Base-by-base conservation (phyloP, 1,140 invertebrate genomes). In the Macrotrachela quadricornifera region DNA sequence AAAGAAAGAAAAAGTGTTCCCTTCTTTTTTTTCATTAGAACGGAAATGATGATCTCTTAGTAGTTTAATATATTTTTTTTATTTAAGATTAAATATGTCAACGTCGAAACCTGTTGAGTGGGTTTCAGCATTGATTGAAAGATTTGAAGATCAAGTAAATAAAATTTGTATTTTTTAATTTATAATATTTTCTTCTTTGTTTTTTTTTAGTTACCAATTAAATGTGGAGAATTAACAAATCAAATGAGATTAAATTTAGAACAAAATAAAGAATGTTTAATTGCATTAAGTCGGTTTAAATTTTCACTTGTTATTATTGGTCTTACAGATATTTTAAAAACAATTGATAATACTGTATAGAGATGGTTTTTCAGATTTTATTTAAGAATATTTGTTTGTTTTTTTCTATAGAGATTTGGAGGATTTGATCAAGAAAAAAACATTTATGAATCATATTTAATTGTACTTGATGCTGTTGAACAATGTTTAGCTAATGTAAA, bases 271-370 rank as follows among this genome's bases (percentile, higher is more conserved):
- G 80, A 83, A 62, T 92, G 85, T 67, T 74, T 95, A 44, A 90
- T 95, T 57, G 82, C 90, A 70, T 91, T 96, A 55, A 90, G 85
- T 57, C 77, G 80, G 43, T 81, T 86, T 66, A 79, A 85, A 54
- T 92, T 94, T 70, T 85, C 84, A 0, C 73, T 91, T 36, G 87
- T 95, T 51, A 87, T 96, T 63, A 83, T 85, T 56, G 85, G 85
- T 16, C 77, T 95, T 14, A 92, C 88, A 1, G 92, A 88, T 71
- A 90, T 90, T 62, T 73, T 95, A 46, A 84, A 92, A 65, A 77
- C 80, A 58, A 82, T n/a, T n/a, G n/a, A n/a, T n/a, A n/a, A n/a
- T n/a, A n/a, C n/a, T n/a, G n/a, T n/a, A n/a, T n/a, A n/a, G n/a
- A n/a, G n/a, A n/a, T n/a, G n/a, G n/a, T n/a, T n/a, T n/a, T n/a